A percentile compares a stretch with the other conserved stretches of the same genome.
Conservation (phyloP, 1,140 invertebrate species). For the Scaptodrosophila lebanonensis region DNA sequence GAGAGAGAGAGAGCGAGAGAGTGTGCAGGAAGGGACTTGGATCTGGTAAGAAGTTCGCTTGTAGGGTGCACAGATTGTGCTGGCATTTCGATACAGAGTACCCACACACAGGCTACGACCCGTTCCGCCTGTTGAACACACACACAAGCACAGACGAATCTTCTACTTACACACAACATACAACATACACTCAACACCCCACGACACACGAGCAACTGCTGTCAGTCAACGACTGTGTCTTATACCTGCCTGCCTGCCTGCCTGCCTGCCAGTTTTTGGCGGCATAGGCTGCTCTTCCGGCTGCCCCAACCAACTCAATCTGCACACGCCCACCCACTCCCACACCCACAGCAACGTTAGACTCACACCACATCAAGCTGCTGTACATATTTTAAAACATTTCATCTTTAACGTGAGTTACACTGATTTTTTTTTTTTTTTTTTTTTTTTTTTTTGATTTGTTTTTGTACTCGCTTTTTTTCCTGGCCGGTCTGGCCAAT, state of each 20-base stretch:
- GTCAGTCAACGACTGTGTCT: conserved; percentile 24
- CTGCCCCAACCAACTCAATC: conserved; percentile 11
- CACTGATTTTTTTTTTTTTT: conserved; percentile 24
- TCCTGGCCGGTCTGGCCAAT: conserved; percentile 21
- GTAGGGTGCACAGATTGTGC: conserved; percentile 8
- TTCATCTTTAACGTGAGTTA: conserved; percentile 54
- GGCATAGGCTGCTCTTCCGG: conserved; percentile 12
- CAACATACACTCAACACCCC: conserved; percentile 31
- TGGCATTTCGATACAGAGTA: conserved; percentile 18
- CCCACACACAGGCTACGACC: not conserved
- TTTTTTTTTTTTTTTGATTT: conserved; percentile 13
- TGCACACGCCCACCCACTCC: not conserved
- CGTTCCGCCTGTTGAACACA: conserved; percentile 16
- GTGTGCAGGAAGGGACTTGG: no score
- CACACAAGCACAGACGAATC: conserved; percentile 19
- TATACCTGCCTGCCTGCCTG: not conserved
- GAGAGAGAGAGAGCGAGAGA: conserved; percentile 16
- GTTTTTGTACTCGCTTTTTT: not conserved
- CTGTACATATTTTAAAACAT: conserved; percentile 47
- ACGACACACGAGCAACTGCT: conserved; percentile 32
- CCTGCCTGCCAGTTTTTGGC: not conserved
- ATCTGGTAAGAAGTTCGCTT: no score
- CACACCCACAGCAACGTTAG: not conserved
- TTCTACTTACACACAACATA: conserved; percentile 5
- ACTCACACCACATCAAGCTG: conserved; percentile 3